phyloP scores from a whole-genome alignment of 1,140 invertebrate genomes.

The Scaptomyza graminum region DNA sequence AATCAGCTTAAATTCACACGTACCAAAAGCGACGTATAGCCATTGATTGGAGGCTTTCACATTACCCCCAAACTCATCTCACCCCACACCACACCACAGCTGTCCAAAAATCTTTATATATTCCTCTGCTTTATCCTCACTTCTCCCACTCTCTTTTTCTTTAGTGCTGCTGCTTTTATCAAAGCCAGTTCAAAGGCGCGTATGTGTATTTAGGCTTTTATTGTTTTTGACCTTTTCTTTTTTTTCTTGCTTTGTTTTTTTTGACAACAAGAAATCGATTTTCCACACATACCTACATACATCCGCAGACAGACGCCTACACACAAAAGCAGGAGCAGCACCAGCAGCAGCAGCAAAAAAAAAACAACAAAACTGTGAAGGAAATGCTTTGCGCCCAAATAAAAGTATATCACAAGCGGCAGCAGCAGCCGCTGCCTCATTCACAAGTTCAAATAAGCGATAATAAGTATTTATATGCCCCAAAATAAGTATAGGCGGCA shows the following conservation, averaged over 20 bases:
- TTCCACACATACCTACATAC: constrained; percentile 32
- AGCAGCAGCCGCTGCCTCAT: constrained; percentile 38
- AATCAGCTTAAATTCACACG: constrained; percentile 84
- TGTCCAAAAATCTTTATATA: constrained; percentile 34
- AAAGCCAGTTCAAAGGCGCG: constrained; percentile 79
- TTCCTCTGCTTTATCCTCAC: constrained; percentile 19
- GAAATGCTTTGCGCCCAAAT: constrained; percentile 54
- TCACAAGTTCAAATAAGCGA: constrained; percentile 81
- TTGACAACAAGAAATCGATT: constrained; percentile 72
- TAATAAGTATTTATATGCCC: constrained; percentile 80
- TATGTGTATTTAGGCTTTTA: constrained; percentile 82
- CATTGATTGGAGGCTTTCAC: constrained; percentile 78
- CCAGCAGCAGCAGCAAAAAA: constrained; percentile 23
- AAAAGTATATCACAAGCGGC: constrained; percentile 69
- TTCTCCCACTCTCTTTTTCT: neutral
- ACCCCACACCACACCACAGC: neutral
- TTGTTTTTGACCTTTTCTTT: constrained; percentile 80
- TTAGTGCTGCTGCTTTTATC: constrained; percentile 66
- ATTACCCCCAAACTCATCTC: neutral
- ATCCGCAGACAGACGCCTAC: constrained; percentile 13
- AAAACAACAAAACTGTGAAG: constrained; percentile 4
- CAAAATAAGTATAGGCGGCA: constrained; percentile 32
- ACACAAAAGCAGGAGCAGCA: constrained; percentile 30
- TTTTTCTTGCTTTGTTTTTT: constrained; percentile 22
- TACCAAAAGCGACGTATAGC: constrained; percentile 78